Percentiles rank a stretch among this genome's conserved stretches.
phyloP scores from a whole-genome alignment of 2,113 vertebrate genomes.

The Petaurus breviceps region DNA sequence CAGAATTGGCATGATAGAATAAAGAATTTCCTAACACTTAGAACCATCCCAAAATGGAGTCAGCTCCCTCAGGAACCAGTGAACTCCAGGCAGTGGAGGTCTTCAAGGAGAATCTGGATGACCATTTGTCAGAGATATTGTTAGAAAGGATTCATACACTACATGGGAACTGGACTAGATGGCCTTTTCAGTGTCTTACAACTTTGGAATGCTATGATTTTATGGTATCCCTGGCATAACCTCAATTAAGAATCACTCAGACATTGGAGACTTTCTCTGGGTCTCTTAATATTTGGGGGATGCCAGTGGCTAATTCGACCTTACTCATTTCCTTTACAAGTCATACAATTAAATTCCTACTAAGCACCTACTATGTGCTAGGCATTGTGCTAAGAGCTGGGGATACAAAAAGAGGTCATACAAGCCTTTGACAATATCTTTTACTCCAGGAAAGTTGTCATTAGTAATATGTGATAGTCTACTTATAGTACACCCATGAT shows the following conservation, averaged over 20 bases:
- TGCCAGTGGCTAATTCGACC: background rate
- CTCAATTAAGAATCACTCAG: background rate
- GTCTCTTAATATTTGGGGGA: background rate
- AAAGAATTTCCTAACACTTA: background rate
- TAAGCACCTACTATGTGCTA: background rate
- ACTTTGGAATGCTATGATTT: background rate
- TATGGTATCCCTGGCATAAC: background rate
- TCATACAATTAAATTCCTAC: background rate
- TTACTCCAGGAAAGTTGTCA: background rate
- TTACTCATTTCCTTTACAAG: background rate
- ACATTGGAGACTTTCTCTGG: background rate
- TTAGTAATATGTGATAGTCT: background rate
- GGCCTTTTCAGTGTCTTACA: background rate
- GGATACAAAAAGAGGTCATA: background rate
- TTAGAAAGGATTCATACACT: background rate
- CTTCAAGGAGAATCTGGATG: background rate
- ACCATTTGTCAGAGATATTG: background rate
- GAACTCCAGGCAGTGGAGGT: background rate
- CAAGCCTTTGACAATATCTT: background rate
- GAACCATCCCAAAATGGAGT: background rate
- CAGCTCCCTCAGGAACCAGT: background rate
- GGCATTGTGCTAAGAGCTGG: background rate
- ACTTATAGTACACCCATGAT: background rate
- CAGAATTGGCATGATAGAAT: background rate
- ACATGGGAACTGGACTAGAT: background rate